phyloP scores from a whole-genome alignment of 2,888 invertebrate genomes.

The Bugulina stolonifera region DNA sequence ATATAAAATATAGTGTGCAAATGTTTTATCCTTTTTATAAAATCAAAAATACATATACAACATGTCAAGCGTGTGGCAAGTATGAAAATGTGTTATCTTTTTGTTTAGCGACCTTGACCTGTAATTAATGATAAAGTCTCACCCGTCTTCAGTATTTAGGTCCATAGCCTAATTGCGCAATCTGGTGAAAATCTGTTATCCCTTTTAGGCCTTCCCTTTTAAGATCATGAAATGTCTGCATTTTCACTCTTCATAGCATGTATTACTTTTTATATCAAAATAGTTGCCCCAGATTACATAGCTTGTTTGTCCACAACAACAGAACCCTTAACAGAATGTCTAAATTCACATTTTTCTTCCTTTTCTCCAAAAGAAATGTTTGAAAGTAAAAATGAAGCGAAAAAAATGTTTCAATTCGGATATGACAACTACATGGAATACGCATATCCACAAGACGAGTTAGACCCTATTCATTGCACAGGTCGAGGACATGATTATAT shows the following conservation, averaged over 20 bases:
- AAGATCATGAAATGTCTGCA: background rate
- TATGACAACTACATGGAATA: slow-evolving; percentile 62
- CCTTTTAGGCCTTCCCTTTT: no score
- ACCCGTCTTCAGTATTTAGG: no score
- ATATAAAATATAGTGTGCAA: no score
- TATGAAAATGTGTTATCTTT: no score
- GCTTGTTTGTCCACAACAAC: background rate
- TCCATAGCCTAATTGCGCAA: no score
- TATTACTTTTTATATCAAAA: background rate
- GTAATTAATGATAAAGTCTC: no score
- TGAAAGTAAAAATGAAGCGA: slow-evolving; percentile 50
- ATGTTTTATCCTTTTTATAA: no score
- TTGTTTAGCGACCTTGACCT: no score
- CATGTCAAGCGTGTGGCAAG: no score
- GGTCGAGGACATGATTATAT: slow-evolving; percentile 62
- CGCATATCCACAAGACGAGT: slow-evolving; percentile 62
- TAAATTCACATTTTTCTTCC: slow-evolving; percentile 6
- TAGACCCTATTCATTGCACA: slow-evolving; percentile 61
- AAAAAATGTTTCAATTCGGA: slow-evolving; percentile 59
- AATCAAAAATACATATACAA: no score
- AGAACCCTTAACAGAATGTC: slow-evolving; percentile 5
- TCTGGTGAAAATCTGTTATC: no score
- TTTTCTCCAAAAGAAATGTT: slow-evolving; percentile 47
- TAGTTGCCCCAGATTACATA: background rate
- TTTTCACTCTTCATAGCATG: background rate